These are phyloP conservation scores for Meandrusa payeni DNA, from an alignment of 2,888 invertebrate genomes.

Conservation along the genomic window DNA sequence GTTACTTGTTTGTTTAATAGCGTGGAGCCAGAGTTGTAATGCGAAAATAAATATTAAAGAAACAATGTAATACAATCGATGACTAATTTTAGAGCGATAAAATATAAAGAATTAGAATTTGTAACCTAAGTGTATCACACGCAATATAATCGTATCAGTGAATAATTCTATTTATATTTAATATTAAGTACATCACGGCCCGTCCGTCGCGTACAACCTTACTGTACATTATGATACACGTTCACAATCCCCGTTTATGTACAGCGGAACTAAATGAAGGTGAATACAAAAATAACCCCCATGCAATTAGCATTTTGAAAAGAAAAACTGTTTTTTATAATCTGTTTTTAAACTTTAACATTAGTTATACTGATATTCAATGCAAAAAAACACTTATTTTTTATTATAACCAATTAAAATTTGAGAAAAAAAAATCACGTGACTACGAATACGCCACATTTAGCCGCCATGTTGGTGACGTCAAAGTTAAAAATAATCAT, in stretches of 20 bases:
- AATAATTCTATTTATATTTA: constrained; percentile 36
- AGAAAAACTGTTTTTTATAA: too few relatives aligned
- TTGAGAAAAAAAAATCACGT: too few relatives aligned
- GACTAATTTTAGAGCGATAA: constrained; percentile 32
- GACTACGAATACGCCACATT: too few relatives aligned
- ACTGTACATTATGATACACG: constrained; percentile 44
- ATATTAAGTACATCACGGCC: constrained; percentile 68
- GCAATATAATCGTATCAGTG: constrained; percentile 38
- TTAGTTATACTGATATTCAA: too few relatives aligned
- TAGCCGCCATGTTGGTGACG: too few relatives aligned
- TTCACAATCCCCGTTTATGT: constrained; percentile 38
- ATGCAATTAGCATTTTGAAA: too few relatives aligned
- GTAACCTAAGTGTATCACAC: constrained; percentile 49
- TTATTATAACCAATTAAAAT: too few relatives aligned
- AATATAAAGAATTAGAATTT: constrained; percentile 38
- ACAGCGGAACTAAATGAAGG: constrained; percentile 29
- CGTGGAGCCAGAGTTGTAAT: constrained; percentile 7
- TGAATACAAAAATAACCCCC: constrained; percentile 21
- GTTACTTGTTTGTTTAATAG: too few relatives aligned
- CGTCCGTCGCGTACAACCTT: constrained; percentile 34
- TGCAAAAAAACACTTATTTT: too few relatives aligned
- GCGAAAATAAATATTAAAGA: constrained; percentile 31
- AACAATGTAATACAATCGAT: constrained; percentile 24
- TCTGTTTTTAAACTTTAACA: too few relatives aligned
- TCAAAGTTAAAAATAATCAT: too few relatives aligned